Evolutionary conservation across 2,797 vertebrate species (phyloP).

Genomic region (Microctenopoma steveboyesi): DNA sequence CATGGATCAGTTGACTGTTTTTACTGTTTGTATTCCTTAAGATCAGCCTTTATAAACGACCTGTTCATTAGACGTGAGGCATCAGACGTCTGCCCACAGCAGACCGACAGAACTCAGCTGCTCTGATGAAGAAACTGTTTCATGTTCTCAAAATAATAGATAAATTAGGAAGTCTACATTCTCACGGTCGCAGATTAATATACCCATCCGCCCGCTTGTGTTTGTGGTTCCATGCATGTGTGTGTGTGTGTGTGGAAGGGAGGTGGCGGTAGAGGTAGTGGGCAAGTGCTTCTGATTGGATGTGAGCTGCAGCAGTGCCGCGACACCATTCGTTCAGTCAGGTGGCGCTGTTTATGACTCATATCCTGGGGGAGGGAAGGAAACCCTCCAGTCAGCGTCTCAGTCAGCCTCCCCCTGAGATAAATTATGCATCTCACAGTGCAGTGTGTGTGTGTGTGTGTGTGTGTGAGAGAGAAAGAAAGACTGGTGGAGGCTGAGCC

Average conservation of each 20-base stretch:
- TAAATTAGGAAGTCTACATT: slow-evolving; percentile 34
- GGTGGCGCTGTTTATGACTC: slow-evolving; percentile 61
- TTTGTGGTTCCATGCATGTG: neutral
- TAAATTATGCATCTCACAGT: slow-evolving; percentile 27
- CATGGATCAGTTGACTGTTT: too few species aligned
- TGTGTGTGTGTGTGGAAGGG: neutral
- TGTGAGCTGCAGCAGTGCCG: slow-evolving; percentile 31
- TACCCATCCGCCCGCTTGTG: neutral
- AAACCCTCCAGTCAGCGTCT: slow-evolving; percentile 45
- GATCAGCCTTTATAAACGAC: neutral
- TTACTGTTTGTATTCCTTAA: neutral
- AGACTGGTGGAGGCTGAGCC: neutral
- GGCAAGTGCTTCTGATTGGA: slow-evolving; percentile 55
- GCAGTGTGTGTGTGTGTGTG: slow-evolving; percentile 7
- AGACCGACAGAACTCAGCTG: neutral
- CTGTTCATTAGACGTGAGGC: too few species aligned
- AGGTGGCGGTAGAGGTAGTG: too few species aligned
- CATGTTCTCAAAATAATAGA: neutral
- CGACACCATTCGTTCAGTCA: slow-evolving; percentile 7
- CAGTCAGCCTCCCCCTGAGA: slow-evolving; percentile 12
- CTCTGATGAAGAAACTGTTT: neutral
- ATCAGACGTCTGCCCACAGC: too few species aligned
- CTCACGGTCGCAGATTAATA: slow-evolving; percentile 38
- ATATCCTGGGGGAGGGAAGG: slow-evolving; percentile 41
- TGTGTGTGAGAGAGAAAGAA: slow-evolving; percentile 1